Base-by-base conservation (phyloP, 2,888 invertebrate species). In the Sisyra nigra region DNA sequence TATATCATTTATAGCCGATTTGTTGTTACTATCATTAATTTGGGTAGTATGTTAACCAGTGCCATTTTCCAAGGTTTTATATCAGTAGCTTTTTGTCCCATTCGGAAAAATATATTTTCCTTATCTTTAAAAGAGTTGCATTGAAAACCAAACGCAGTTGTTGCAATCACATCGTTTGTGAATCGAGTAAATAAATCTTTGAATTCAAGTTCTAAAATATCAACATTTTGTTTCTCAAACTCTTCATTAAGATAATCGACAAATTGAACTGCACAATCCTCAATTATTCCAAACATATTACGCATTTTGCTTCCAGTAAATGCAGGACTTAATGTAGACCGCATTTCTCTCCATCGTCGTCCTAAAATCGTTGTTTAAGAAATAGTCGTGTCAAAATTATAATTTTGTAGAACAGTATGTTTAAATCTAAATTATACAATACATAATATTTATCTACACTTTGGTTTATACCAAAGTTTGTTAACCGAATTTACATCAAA, bases 91-190 rank as follows among this genome's bases (percentile, higher is more conserved):
- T 5, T 7, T 40, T 61, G 66, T 29, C 68, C 68, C 56, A 60
- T 62, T 30, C 46, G 44, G 45, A 63, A 71, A 50, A 72, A 71
- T 14, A 62, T 50, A 46, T 71, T 70, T 1, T 66, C 50, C 2
- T 54, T 55, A 0, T 70, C 60, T 1, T 53, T 50, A 11, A 63
- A 60, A 0, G 71, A 71, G 46, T 71, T 60, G 1, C 69, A 61
- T 45, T 66, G 60, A 2, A 66, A 48, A 0, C 66, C 66, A 42
- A 64, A 66, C 2, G 62, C 66, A 34, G 62, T 59, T 1, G 63
- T 56, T 0, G 64, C 65, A 38, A 66, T 65, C 3, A 66, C 62
- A 48, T 66, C 65, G 41, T 60, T 64, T 2, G 62, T 54, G 44
- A 58, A 64, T 3, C 64, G 55, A 1, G 58, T 56, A 1, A 59